These are phyloP conservation scores for Azemiops feae DNA, from an alignment of 2,113 vertebrate genomes.

Conservation along the genomic window DNA sequence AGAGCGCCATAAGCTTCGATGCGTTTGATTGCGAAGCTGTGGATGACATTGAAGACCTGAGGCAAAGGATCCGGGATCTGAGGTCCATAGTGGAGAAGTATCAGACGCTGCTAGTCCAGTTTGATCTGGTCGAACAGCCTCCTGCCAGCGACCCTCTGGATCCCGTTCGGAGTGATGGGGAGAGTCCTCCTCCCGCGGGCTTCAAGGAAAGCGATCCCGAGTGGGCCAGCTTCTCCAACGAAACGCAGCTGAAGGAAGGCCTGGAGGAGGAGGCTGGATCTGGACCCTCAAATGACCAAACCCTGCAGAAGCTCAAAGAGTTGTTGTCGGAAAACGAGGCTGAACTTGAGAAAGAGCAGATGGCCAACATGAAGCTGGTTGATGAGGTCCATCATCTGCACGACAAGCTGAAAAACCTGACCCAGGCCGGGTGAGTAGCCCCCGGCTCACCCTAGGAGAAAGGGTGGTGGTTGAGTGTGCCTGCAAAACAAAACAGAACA, in stretches of 20 bases:
- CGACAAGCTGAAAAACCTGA: constrained; percentile 71
- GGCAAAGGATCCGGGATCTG: constrained; percentile 75
- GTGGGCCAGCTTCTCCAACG: constrained; percentile 33
- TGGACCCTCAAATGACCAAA: neutral
- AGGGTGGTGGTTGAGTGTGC: neutral
- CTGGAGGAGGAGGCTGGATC: constrained; percentile 19
- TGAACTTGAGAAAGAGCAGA: constrained; percentile 71
- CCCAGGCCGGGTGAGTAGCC: constrained; percentile 75
- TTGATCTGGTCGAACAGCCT: constrained; percentile 71
- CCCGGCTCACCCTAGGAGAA: neutral
- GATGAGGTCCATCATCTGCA: constrained; percentile 69
- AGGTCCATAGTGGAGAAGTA: constrained; percentile 80
- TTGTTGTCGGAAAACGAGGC: constrained; percentile 53
- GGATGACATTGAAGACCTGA: constrained; percentile 70
- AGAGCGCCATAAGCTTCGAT: constrained; percentile 63
- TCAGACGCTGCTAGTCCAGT: constrained; percentile 69
- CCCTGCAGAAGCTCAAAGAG: constrained; percentile 56
- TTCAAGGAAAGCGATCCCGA: constrained; percentile 19
- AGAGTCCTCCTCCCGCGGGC: constrained; percentile 14
- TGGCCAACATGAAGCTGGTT: constrained; percentile 62
- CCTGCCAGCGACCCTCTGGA: constrained; percentile 54
- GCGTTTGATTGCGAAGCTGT: constrained; percentile 57
- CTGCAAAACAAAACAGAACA: neutral
- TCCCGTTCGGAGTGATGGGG: constrained; percentile 50
- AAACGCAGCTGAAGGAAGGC: constrained; percentile 48